These are phyloP conservation scores for Holacanthus passer DNA, from an alignment of 2,113 vertebrate species.

Conservation along the genomic window DNA sequence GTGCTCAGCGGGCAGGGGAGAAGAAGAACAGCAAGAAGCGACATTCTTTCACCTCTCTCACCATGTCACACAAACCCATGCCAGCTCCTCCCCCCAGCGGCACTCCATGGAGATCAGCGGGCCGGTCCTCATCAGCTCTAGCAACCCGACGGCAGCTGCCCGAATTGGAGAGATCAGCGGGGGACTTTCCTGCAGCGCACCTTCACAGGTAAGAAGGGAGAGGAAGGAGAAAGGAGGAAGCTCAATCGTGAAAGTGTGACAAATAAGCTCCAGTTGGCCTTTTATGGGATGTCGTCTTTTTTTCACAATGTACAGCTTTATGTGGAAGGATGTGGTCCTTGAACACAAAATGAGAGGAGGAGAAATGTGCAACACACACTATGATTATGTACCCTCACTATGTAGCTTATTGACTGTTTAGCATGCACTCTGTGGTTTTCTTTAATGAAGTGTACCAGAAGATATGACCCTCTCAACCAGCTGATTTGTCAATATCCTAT, in stretches of 20 bases:
- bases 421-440: neutral
- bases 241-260: neutral
- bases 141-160: conserved; percentile 95
- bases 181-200: conserved; percentile 94
- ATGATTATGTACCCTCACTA: neutral
- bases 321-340: neutral
- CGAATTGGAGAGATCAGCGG: conserved; percentile 95
- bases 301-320: neutral
- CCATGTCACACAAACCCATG: conserved; percentile 96
- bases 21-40: conserved; percentile 99
- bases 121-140: conserved; percentile 98
- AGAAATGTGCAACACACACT: neutral
- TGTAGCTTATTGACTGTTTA: neutral
- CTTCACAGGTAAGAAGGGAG: conserved; percentile 91
- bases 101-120: conserved; percentile 99
- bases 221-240: neutral
- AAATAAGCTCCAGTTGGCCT: conserved; percentile 7
- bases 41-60: conserved; percentile 98
- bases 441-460: conserved; percentile 22
- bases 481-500: conserved; percentile 29
- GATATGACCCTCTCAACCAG: conserved; percentile 22
- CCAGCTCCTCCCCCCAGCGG: conserved; percentile 94
- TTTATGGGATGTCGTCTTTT: neutral
- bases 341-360: conserved; percentile 6
- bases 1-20: conserved; percentile 88